Base-by-base conservation (phyloP, 2,888 invertebrate species). In the Caenorhabditis zanzibari region DNA sequence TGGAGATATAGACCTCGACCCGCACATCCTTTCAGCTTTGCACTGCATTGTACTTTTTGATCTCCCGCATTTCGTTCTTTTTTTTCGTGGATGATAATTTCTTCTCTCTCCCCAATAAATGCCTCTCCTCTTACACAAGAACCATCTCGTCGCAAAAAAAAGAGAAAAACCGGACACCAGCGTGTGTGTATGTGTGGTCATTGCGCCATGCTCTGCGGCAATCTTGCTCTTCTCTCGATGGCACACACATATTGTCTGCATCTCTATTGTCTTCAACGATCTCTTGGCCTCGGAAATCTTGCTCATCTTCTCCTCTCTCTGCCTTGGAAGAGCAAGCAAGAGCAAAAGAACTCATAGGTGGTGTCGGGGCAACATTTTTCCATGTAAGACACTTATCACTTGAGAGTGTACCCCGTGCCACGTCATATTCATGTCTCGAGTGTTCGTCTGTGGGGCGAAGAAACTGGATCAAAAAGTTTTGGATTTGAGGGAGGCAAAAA, bases 371-470 rank as follows among this genome's bases (percentile, higher is more conserved):
- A 68, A 76, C 61, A 76, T 76, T 68, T 58, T 47, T 19, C 71
- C 69, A 41, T 76, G 76, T 76, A 68, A 76, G 61, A 69, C 68
- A 61, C 69, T 69, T 69, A 68, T 76, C 76, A 69, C 64, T 63
- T n/a, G n/a, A 61, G 61, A 68, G 61, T 24, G 22, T 61, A 24
- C 10, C n/a, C n/a, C 66, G 28, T 49, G 73, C 41, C 63, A 66
- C 73, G 72, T 72, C 72, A 72, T 49, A 9, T 41, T 41, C 38
- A n/a, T 24, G 26, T 56, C 58, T 32, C 19, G 32, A 61, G 61
- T 61, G 61, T 61, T 61, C 41, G 35, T 38, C 19, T 58, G 7
- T n/a, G n/a, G 1, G 14, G 12, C 6, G 54, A 26, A 12, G 6
- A 38, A 38, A 38, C 38, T 38, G 12, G 49, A 49, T 19, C 49